Evolutionary conservation across 2,113 vertebrate genomes (phyloP).

Genomic region (Notechis scutatus): DNA sequence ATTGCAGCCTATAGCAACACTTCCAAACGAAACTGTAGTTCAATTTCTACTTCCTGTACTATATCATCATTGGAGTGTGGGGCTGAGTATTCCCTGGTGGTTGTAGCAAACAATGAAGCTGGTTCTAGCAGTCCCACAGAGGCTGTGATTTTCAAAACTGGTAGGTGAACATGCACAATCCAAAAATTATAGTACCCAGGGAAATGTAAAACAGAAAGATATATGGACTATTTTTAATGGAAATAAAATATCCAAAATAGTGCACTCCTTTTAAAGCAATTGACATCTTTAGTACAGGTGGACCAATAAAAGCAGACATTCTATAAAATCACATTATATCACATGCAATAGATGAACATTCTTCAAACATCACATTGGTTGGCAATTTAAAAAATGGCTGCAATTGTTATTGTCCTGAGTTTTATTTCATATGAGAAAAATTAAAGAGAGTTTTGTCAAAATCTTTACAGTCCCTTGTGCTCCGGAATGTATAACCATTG

Average conservation of each 20-base stretch:
- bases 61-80: conserved; percentile 77
- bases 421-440: neutral
- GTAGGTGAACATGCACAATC: conserved; percentile 63
- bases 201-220: neutral
- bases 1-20: conserved; percentile 55
- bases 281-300: neutral
- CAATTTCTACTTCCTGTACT: conserved; percentile 63
- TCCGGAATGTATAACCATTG: conserved; percentile 72
- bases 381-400: neutral
- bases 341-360: neutral
- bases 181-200: neutral
- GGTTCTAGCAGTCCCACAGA: conserved; percentile 78
- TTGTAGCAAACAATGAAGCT: conserved; percentile 77
- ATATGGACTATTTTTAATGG: neutral
- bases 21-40: conserved; percentile 69
- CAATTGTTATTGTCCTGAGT: neutral
- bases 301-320: neutral
- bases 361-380: neutral
- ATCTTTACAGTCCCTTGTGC: conserved; percentile 80
- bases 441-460: neutral
- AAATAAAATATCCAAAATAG: neutral
- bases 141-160: conserved; percentile 71
- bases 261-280: neutral
- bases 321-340: neutral
- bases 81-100: conserved; percentile 72